phyloP scores from a whole-genome alignment of 35 echinoderm and acorn worm species.

The Acanthaster planci region DNA sequence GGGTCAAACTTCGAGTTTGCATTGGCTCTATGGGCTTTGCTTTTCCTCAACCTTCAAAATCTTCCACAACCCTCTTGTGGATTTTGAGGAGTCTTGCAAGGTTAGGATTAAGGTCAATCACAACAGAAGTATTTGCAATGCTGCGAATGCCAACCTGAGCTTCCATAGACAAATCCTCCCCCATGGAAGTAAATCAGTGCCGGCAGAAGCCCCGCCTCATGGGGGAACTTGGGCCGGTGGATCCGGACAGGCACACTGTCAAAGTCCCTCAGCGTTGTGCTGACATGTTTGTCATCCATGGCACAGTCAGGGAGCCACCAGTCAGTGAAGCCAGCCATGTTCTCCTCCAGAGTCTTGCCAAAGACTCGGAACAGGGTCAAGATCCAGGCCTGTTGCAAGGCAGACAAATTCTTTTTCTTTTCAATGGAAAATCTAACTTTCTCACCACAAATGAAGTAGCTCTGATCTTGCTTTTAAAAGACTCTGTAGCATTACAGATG shows the following conservation, averaged over 20 bases:
- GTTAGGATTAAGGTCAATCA: too few species aligned
- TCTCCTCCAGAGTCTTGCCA: neutral
- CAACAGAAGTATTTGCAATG: too few species aligned
- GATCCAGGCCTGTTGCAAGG: neutral
- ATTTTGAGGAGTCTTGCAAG: too few species aligned
- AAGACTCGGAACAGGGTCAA: conserved; percentile 13
- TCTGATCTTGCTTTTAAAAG: too few species aligned
- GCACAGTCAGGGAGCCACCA: neutral
- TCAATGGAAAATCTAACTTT: too few species aligned
- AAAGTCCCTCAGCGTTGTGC: conserved; percentile 25
- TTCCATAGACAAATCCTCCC: conserved; percentile 73
- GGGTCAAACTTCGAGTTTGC: too few species aligned
- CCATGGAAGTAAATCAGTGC: conserved; percentile 90
- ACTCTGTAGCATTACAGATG: too few species aligned
- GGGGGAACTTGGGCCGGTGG: conserved; percentile 63
- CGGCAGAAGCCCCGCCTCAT: conserved; percentile 20
- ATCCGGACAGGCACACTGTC: conserved; percentile 73
- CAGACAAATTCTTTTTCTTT: neutral
- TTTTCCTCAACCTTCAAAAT: too few species aligned
- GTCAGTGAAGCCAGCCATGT: conserved; percentile 20
- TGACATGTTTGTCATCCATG: conserved; percentile 16
- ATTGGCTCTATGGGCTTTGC: too few species aligned
- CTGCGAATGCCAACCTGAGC: conserved; percentile 59
- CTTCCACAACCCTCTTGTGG: too few species aligned
- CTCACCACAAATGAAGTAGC: too few species aligned